Percentiles rank a stretch among this genome's conserved stretches.
Evolutionary conservation across 2,888 invertebrate genomes (phyloP).

Genomic region (Protodeltote pygarga): DNA sequence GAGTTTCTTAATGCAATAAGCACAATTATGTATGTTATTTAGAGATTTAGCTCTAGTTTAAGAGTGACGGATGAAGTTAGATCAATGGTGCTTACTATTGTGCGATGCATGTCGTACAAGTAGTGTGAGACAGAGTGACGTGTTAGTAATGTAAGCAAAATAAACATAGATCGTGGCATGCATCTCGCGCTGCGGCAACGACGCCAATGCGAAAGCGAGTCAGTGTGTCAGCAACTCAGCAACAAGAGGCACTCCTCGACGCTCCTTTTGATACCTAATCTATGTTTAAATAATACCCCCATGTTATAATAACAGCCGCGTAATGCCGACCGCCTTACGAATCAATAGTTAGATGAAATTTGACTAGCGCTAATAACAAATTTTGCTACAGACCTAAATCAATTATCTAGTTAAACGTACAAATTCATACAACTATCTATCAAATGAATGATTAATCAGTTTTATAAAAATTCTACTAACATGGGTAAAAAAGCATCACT

Average conservation of each 20-base stretch:
- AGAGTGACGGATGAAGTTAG: constrained; percentile 16
- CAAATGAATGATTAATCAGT: neutral
- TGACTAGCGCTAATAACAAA: constrained; percentile 14
- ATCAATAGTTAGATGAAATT: constrained; percentile 30
- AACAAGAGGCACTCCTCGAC: constrained; percentile 46
- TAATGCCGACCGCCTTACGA: constrained; percentile 25
- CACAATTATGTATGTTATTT: no score
- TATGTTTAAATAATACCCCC: constrained; percentile 55
- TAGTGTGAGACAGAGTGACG: constrained; percentile 21
- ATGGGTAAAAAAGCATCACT: no score
- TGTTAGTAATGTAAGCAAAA: constrained; percentile 37
- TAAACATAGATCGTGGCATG: constrained; percentile 32
- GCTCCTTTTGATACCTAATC: constrained; percentile 60
- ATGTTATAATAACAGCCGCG: constrained; percentile 28
- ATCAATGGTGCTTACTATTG: constrained; percentile 44
- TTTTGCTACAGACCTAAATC: constrained; percentile 20
- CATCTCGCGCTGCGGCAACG: constrained; percentile 17
- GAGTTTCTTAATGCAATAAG: no score
- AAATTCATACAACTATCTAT: neutral
- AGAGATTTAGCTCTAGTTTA: no score
- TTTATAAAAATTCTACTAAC: no score
- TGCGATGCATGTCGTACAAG: constrained; percentile 33
- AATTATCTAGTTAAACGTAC: neutral
- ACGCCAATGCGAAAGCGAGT: constrained; percentile 77
- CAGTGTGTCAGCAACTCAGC: constrained; percentile 83